Evolutionary conservation across 2,113 vertebrate genomes (phyloP).

Genomic region (Thamnophis sirtalis): DNA sequence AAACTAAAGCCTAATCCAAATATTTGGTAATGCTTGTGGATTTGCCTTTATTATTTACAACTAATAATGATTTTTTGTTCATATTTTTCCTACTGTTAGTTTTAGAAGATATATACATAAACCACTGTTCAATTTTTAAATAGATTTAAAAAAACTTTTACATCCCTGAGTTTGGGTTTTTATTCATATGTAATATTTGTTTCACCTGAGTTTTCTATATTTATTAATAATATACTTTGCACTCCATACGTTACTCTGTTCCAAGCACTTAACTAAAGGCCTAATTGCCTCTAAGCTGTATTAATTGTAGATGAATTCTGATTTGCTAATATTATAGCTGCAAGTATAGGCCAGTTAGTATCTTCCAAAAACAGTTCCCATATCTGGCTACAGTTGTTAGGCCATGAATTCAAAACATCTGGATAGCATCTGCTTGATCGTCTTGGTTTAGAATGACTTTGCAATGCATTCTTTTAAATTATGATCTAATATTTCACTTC

Average conservation of each 20-base stretch:
- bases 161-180: not conserved
- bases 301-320: not conserved
- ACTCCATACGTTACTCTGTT: not conserved
- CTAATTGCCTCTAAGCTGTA: not conserved
- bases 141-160: not conserved
- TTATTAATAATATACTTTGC: not conserved
- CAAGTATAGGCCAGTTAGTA: not conserved
- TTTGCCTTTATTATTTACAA: conserved; percentile 48
- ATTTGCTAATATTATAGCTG: not conserved
- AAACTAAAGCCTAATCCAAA: conserved; percentile 25
- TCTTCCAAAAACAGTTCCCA: not conserved
- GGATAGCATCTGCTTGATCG: not conserved
- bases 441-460: not conserved
- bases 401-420: not conserved
- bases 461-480: not conserved
- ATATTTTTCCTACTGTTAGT: conserved; percentile 19
- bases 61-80: not conserved
- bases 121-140: not conserved
- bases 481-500: not conserved
- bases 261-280: not conserved
- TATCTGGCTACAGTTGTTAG: not conserved
- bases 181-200: not conserved
- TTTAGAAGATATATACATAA: conserved; percentile 10
- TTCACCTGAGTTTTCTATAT: not conserved
- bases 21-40: conserved; percentile 20